These are phyloP conservation scores for Anguilla obscura DNA, from an alignment of 2,797 vertebrate species.

Conservation along the genomic window DNA sequence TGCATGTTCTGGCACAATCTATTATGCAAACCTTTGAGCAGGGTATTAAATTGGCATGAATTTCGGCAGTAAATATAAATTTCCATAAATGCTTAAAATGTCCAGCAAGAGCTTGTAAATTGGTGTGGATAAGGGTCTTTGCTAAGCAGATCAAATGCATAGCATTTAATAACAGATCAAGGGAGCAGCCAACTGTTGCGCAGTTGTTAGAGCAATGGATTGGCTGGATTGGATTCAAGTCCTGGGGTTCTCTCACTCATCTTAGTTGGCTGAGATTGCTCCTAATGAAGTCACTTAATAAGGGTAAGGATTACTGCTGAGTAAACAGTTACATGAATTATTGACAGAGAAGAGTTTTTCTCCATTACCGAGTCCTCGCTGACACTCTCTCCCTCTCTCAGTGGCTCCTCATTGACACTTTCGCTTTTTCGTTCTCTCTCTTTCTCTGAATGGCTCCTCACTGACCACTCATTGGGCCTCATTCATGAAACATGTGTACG, in stretches of 20 bases:
- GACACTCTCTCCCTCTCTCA: constrained; percentile 1
- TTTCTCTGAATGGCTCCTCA: neutral
- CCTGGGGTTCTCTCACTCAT: neutral
- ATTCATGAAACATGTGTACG: too few species aligned
- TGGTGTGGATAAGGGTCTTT: neutral
- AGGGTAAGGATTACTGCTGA: neutral
- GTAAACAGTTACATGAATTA: neutral
- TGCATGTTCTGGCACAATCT: neutral
- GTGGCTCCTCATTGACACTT: neutral
- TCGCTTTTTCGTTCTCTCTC: constrained; percentile 7
- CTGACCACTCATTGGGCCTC: neutral
- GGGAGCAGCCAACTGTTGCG: neutral
- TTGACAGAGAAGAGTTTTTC: neutral
- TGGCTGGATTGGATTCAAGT: neutral
- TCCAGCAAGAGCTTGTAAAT: neutral
- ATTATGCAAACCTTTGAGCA: neutral
- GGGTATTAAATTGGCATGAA: neutral
- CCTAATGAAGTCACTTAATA: constrained; percentile 11
- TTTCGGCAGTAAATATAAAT: neutral
- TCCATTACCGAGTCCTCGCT: neutral
- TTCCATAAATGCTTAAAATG: neutral
- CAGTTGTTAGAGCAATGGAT: neutral
- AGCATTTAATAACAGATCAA: neutral
- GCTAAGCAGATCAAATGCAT: neutral
- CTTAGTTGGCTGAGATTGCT: neutral